A percentile compares a stretch with the other conserved stretches of the same genome.
Conservation (phyloP, 2,888 invertebrate genomes). For the Pristionchus fissidentatus region DNA sequence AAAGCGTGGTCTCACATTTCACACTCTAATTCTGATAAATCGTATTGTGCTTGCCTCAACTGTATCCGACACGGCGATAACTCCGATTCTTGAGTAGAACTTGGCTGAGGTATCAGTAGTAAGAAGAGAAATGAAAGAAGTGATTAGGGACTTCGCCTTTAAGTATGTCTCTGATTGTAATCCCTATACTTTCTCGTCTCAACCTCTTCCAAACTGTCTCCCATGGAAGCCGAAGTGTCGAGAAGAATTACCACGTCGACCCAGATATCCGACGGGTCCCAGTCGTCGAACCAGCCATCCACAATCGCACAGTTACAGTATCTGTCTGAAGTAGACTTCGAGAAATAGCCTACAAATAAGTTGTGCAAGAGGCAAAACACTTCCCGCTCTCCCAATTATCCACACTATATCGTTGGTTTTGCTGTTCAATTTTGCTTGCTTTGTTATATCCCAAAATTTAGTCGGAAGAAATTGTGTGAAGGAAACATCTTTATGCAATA, state of each 20-base stretch:
- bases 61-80: conserved; percentile 35
- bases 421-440: too few relatives aligned
- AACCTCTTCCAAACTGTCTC: not conserved
- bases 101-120: conserved; percentile 24
- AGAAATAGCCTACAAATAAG: too few relatives aligned
- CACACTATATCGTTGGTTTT: too few relatives aligned
- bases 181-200: not conserved
- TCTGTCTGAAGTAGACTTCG: not conserved
- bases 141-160: conserved; percentile 27
- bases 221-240: conserved; percentile 24
- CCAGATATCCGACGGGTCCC: not conserved
- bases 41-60: not conserved
- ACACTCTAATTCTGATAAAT: not conserved
- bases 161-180: conserved; percentile 15
- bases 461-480: too few relatives aligned
- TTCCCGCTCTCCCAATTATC: too few relatives aligned
- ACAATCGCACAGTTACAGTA: not conserved
- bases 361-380: not conserved
- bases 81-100: conserved; percentile 26
- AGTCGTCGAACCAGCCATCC: not conserved
- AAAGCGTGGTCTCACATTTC: too few relatives aligned
- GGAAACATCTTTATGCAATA: too few relatives aligned
- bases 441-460: too few relatives aligned
- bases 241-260: not conserved
- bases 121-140: not conserved